phyloP scores from a whole-genome alignment of 2,888 invertebrate genomes.

The Apamea epomidion region DNA sequence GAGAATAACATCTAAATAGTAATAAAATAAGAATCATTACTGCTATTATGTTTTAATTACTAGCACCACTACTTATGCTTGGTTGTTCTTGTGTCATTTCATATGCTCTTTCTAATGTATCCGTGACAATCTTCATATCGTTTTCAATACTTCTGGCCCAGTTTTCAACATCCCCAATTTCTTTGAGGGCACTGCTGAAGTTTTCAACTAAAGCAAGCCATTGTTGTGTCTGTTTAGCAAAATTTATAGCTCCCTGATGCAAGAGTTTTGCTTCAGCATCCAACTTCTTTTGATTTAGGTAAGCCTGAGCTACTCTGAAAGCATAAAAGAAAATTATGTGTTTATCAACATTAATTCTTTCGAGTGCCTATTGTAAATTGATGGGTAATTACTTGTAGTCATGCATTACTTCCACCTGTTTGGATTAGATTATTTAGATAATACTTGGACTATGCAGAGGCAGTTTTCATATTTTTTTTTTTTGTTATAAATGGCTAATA shows the following conservation, averaged over 20 bases:
- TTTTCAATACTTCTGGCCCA: conserved; percentile 99
- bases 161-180: conserved; percentile 99
- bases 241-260: conserved; percentile 97
- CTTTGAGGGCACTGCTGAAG: conserved; percentile 96
- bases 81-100: conserved; percentile 91
- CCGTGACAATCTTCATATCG: conserved; percentile 98
- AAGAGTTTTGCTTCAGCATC: conserved; percentile 99
- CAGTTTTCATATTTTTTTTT: not conserved
- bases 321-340: not conserved
- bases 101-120: conserved; percentile 98
- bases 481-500: not conserved
- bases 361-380: no score
- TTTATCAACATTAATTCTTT: not conserved
- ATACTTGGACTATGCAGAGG: not conserved
- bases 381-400: not conserved
- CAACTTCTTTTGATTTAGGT: conserved; percentile 98
- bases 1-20: not conserved
- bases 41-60: conserved; percentile 62
- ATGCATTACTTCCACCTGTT: not conserved
- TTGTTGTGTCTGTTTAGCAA: conserved; percentile 98
- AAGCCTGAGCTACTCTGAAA: conserved; percentile 98
- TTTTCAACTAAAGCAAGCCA: conserved; percentile 98
- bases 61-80: conserved; percentile 66
- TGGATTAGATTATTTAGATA: not conserved
- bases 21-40: conserved; percentile 36